Percentiles rank a stretch among this genome's conserved stretches.
These are phyloP conservation scores for Xenops minutus DNA, from an alignment of 2,797 vertebrate genomes.

Conservation along the genomic window DNA sequence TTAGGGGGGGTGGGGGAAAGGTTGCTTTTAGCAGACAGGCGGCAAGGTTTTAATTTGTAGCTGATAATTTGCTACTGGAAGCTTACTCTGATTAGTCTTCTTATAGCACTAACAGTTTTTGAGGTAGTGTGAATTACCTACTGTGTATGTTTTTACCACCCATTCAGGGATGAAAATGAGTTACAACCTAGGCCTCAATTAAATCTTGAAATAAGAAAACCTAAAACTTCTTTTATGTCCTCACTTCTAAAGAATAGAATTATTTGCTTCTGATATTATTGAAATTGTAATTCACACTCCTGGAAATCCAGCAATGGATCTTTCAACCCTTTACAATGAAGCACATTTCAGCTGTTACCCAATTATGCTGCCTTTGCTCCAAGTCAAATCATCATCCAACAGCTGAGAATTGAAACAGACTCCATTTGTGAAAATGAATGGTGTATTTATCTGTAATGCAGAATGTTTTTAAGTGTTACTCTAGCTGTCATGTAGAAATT, in stretches of 20 bases:
- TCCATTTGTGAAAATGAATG: constrained; percentile 80
- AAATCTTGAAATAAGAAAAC: constrained; percentile 80
- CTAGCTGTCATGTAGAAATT: constrained; percentile 64
- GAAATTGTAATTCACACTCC: constrained; percentile 84
- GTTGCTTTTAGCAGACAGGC: constrained; percentile 74
- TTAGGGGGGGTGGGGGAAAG: constrained; percentile 33
- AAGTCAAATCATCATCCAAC: constrained; percentile 79
- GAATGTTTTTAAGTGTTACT: constrained; percentile 81
- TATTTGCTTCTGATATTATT: constrained; percentile 82
- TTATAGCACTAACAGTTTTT: constrained; percentile 94
- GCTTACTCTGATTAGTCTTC: constrained; percentile 90
- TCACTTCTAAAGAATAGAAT: constrained; percentile 81
- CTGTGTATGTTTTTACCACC: constrained; percentile 93
- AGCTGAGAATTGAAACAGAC: constrained; percentile 84
- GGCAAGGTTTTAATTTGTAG: constrained; percentile 95
- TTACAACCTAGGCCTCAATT: constrained; percentile 84
- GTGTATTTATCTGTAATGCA: constrained; percentile 71
- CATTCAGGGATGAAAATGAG: constrained; percentile 88
- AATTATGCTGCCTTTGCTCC: constrained; percentile 78
- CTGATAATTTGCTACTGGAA: constrained; percentile 95
- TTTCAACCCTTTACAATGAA: constrained; percentile 76
- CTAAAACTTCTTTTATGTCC: constrained; percentile 82
- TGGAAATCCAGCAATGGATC: constrained; percentile 77
- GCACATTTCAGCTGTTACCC: constrained; percentile 78
- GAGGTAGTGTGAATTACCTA: constrained; percentile 96